Base-by-base conservation (phyloP, 2,797 vertebrate genomes). In the Eulemur coronatus region DNA sequence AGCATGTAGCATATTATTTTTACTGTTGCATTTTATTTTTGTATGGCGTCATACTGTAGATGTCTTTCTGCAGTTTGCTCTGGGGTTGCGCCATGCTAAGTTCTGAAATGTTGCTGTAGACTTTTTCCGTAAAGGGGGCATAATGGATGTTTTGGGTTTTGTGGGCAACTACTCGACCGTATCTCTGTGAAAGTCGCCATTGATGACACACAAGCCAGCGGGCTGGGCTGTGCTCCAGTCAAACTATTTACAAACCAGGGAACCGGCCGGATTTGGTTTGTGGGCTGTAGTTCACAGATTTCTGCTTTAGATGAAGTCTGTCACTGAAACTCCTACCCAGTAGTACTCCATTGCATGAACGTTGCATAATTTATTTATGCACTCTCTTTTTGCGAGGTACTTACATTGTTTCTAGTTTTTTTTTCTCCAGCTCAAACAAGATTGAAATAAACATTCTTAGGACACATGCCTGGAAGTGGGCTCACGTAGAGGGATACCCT, bases 401-500 rank as follows among this genome's bases (percentile, higher is more conserved):
- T 91, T 46, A 4, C 52, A 4, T 18, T 48, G 46, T 17, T 73
- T 81, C 67, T 48, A 24, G 6, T 43, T 20, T 38, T 70, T 38
- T 70, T 41, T 72, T 6, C 61, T 78, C 24, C 4, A 18, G 75
- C n/a, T 69, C 57, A 50, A 20, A 85, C 4, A 50, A 30, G 10
- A 48, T 6, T 73, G 67, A 65, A 41, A 69, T 10, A 14, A 41
- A 26, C 41, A 10, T 84, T 82, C 41, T 10, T 46, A 4, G 50
- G n/a, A 38, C 13, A 3, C 78, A 10, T 7, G 7, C 17, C 12
- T 52, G 33, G 57, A 72, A 65, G 35, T 35, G 10, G n/a, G 48
- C 22, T 50, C 0, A 0, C 6, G 17, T 1, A 1, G 1, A n/a
- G 26, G 1, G 9, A n/a, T 26, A 18, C 4, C 3, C 9, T 28